phyloP scores from a whole-genome alignment of 2,888 invertebrate genomes.

The Morpho helenor region DNA sequence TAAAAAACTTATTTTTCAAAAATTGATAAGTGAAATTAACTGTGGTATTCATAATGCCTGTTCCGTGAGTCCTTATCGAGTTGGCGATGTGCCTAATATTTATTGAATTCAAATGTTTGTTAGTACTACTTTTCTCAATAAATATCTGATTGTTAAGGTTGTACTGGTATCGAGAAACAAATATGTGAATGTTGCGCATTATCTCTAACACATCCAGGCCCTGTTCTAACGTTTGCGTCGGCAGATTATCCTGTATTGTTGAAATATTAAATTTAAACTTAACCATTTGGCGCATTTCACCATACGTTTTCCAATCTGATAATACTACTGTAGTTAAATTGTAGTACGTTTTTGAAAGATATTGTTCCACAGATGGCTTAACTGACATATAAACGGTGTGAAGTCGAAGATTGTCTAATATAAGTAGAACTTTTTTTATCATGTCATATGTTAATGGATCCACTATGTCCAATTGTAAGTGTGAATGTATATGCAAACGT shows the following conservation, averaged over 20 bases:
- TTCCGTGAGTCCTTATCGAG: constrained; percentile 97
- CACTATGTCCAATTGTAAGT: constrained; percentile 86
- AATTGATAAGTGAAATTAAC: constrained; percentile 97
- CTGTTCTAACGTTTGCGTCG: constrained; percentile 97
- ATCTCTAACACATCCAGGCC: constrained; percentile 98
- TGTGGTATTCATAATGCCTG: constrained; percentile 97
- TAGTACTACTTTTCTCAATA: constrained; percentile 93
- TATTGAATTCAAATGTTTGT: constrained; percentile 96
- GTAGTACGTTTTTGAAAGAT: constrained; percentile 96
- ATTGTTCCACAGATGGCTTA: constrained; percentile 89
- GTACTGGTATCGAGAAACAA: constrained; percentile 95
- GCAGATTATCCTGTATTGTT: constrained; percentile 95
- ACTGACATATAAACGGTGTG: constrained; percentile 80
- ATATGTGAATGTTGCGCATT: constrained; percentile 96
- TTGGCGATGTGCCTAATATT: constrained; percentile 97
- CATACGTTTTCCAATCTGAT: constrained; percentile 98
- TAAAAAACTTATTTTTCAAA: constrained; percentile 93
- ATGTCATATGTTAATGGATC: constrained; percentile 86
- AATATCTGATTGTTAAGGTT: constrained; percentile 98
- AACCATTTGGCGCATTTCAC: constrained; percentile 97
- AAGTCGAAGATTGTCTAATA: constrained; percentile 75
- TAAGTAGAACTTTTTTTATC: constrained; percentile 81
- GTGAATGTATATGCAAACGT: constrained; percentile 94
- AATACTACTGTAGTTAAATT: constrained; percentile 97
- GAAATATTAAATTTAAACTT: constrained; percentile 88